Evolutionary conservation across 2,888 invertebrate genomes (phyloP).

Genomic region (Scaptomyza cyrtandrae): DNA sequence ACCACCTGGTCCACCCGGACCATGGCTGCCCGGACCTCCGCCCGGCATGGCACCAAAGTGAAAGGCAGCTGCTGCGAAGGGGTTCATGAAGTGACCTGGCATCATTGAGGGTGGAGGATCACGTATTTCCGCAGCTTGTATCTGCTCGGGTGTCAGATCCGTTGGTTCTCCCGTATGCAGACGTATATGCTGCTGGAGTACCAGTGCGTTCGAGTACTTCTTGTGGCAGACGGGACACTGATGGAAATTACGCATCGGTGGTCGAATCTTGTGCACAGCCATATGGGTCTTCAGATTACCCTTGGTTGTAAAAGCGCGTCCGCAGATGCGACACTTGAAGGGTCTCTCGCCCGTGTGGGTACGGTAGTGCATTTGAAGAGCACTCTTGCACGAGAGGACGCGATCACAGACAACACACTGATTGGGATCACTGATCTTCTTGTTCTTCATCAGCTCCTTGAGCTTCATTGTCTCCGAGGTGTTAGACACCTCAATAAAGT

Average conservation of each 20-base stretch:
- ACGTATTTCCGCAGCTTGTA: slow-evolving; percentile 93
- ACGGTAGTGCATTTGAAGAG: slow-evolving; percentile 97
- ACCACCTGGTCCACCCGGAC: slow-evolving; percentile 37
- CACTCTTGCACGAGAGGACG: slow-evolving; percentile 98
- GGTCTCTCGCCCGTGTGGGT: slow-evolving; percentile 87
- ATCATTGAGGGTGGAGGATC: slow-evolving; percentile 89
- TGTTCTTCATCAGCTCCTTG: slow-evolving; percentile 98
- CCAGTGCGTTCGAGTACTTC: slow-evolving; percentile 96
- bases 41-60: slow-evolving; percentile 83
- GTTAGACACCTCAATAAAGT: slow-evolving; percentile 94
- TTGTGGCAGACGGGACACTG: slow-evolving; percentile 99
- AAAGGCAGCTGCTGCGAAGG: slow-evolving; percentile 83
- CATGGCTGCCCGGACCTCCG: slow-evolving; percentile 44
- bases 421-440: slow-evolving; percentile 98
- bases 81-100: slow-evolving; percentile 84
- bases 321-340: slow-evolving; percentile 98
- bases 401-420: slow-evolving; percentile 99
- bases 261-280: slow-evolving; percentile 99
- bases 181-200: slow-evolving; percentile 97
- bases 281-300: slow-evolving; percentile 99
- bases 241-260: slow-evolving; percentile 95
- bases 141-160: slow-evolving; percentile 93
- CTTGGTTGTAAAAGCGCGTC: slow-evolving; percentile 98
- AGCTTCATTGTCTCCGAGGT: slow-evolving; percentile 98
- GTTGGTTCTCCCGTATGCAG: slow-evolving; percentile 96